These are phyloP conservation scores for Pagetopsis macropterus DNA, from an alignment of 2,797 vertebrate genomes.

Conservation along the genomic window DNA sequence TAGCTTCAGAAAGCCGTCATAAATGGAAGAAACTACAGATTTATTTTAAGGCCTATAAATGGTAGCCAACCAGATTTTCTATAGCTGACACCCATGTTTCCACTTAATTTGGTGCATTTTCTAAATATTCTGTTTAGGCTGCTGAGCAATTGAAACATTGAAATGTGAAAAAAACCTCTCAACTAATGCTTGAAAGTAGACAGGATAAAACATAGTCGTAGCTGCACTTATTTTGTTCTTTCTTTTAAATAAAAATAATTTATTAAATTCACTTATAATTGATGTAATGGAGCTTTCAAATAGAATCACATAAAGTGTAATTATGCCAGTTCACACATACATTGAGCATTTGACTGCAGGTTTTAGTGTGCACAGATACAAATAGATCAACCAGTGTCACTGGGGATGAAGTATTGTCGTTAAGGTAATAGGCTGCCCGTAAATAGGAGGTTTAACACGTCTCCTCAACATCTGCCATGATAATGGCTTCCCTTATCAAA, in stretches of 20 bases:
- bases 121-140: not conserved
- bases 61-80: not conserved
- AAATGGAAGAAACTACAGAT: not conserved
- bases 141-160: not conserved
- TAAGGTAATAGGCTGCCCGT: conserved; percentile 41
- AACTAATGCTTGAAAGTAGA: not conserved
- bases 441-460: conserved; percentile 50
- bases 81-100: not conserved
- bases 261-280: not conserved
- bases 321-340: conserved; percentile 13
- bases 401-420: conserved; percentile 32
- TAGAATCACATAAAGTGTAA: not conserved
- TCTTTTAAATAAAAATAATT: not conserved
- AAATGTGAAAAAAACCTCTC: not conserved
- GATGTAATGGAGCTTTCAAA: not conserved
- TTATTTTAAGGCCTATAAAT: not conserved
- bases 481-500: conserved; percentile 59
- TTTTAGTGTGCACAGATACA: conserved; percentile 34
- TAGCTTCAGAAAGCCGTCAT: conserved; percentile 2
- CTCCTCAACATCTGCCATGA: conserved; percentile 61
- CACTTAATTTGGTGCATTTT: not conserved
- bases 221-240: not conserved
- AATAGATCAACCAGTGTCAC: conserved; percentile 38
- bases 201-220: not conserved
- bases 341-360: conserved; percentile 12